Conservation (phyloP, 2,797 vertebrate genomes). For the Onychomys arenicola region DNA sequence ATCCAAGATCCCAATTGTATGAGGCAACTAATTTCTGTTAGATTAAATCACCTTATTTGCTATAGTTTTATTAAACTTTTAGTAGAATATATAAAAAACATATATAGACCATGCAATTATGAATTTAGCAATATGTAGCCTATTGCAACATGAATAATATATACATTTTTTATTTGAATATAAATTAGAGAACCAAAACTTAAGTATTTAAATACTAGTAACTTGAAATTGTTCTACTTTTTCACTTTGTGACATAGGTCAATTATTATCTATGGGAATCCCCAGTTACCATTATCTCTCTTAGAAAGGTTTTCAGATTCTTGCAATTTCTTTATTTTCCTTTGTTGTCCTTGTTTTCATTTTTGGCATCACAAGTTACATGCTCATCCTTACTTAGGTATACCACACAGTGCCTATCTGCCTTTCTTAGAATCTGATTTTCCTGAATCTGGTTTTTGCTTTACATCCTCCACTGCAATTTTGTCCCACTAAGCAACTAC, state of each 20-base stretch:
- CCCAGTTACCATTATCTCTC: neutral
- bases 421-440: neutral
- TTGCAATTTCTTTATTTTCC: neutral
- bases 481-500: neutral
- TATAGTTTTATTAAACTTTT: neutral
- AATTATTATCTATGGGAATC: neutral
- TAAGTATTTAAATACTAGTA: neutral
- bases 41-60: neutral
- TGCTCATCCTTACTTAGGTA: neutral
- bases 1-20: neutral
- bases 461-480: neutral
- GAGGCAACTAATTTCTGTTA: neutral
- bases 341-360: neutral
- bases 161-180: neutral
- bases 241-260: neutral
- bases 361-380: neutral
- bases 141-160: constrained; percentile 2
- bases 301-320: neutral
- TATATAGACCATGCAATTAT: neutral
- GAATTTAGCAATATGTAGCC: neutral
- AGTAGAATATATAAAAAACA: neutral
- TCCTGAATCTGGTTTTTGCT: neutral
- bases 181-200: neutral
- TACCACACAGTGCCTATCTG: neutral
- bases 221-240: neutral